phyloP scores from a whole-genome alignment of 1,140 invertebrate species.

The Bilobella aurantiaca region DNA sequence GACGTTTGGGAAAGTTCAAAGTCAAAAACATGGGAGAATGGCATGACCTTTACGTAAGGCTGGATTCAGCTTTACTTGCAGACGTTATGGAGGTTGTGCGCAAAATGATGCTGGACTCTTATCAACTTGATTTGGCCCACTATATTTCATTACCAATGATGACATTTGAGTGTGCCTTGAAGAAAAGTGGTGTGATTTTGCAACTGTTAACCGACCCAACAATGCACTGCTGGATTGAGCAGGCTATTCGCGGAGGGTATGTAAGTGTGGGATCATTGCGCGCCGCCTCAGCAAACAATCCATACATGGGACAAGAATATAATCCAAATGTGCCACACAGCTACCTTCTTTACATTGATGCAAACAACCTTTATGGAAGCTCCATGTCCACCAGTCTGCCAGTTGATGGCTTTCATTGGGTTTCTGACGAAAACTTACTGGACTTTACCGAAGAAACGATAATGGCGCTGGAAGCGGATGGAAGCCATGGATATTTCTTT shows the following conservation, averaged over 20 bases:
- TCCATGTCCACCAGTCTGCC: background rate
- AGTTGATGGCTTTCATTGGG: conserved; percentile 22
- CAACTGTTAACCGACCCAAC: conserved; percentile 43
- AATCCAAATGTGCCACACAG: conserved; percentile 37
- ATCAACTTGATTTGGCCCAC: conserved; percentile 11
- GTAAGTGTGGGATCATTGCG: conserved; percentile 37
- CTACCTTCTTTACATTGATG: conserved; percentile 45
- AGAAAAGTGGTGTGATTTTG: conserved; percentile 28
- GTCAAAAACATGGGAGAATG: conserved; percentile 40
- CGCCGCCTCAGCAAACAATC: conserved; percentile 44
- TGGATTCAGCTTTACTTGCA: conserved; percentile 1
- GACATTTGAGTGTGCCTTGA: background rate
- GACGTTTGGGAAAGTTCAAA: conserved; percentile 42
- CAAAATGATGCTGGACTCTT: background rate
- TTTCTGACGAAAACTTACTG: background rate
- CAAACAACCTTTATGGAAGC: conserved; percentile 42
- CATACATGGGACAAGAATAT: conserved; percentile 41
- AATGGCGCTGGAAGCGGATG: background rate
- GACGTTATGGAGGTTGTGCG: conserved; percentile 10
- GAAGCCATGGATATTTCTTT: conserved; percentile 43
- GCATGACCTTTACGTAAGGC: conserved; percentile 39
- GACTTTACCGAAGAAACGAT: background rate
- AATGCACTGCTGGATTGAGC: conserved; percentile 41
- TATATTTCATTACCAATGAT: conserved; percentile 9
- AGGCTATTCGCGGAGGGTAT: conserved; percentile 34